Percentiles rank a stretch among this genome's conserved stretches.
phyloP scores from a whole-genome alignment of 2,888 invertebrate species.

The Aspidapion aeneum region DNA sequence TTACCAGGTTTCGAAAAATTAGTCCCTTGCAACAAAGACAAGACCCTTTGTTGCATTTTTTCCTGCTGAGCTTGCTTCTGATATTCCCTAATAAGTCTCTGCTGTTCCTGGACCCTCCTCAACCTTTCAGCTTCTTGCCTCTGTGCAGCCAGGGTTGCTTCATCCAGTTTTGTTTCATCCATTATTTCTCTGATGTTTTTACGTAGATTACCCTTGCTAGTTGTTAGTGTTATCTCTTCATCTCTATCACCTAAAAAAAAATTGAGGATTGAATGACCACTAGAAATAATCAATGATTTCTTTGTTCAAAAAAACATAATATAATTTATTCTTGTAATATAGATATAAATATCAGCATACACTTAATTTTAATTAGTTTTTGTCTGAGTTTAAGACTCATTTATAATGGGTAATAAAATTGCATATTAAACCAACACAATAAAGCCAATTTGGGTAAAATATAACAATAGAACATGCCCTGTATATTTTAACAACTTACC shows the following conservation, averaged over 20 bases:
- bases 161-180: conserved; percentile 90
- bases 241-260: conserved; percentile 34
- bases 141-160: conserved; percentile 88
- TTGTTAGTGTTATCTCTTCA: conserved; percentile 34
- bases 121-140: conserved; percentile 88
- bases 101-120: conserved; percentile 81
- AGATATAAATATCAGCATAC: background rate
- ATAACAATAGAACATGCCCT: too few species aligned
- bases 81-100: conserved; percentile 76
- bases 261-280: background rate
- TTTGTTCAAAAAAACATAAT: background rate
- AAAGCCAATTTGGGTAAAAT: too few species aligned
- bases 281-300: background rate
- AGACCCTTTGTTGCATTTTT: conserved; percentile 65
- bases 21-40: conserved; percentile 70
- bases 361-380: too few species aligned
- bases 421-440: too few species aligned
- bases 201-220: conserved; percentile 54
- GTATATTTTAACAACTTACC: conserved; percentile 28
- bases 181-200: conserved; percentile 91
- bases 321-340: background rate
- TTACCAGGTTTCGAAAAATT: conserved; percentile 42
- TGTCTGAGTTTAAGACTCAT: too few species aligned
- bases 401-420: too few species aligned
- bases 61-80: conserved; percentile 77